Base-by-base conservation (phyloP, 1,140 invertebrate species). In the Panulirus ornatus region DNA sequence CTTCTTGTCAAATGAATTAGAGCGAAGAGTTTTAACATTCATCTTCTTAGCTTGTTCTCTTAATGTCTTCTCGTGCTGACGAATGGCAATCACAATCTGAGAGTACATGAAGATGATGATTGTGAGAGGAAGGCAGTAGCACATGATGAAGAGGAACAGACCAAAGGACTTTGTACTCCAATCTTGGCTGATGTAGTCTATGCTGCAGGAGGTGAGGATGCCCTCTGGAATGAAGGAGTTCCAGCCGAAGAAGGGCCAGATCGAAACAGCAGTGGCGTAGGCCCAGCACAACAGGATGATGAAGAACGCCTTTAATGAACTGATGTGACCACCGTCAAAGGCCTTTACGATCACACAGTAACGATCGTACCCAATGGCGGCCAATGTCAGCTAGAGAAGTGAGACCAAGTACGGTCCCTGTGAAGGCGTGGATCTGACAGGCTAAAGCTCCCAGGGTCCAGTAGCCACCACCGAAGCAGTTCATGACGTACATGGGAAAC, bases 401-500 rank as follows among this genome's bases (percentile, higher is more conserved):
- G 78, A 92, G 92, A 14, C 93, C 93, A 84, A 92, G 93, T 11
- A 93, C 63, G 8, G 92, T 91, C 97, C 97, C 84, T 22, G 95
- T 94, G 94, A 97, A 95, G 38, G 95, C 97, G 92, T 97, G 97
- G 0, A 98, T 92, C 93, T 97, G 96, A 93, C 97, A 98, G 93
- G 97, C 96, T 84, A 97, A 94, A 47, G 96, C 96, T 84, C 97
- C 96, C 95, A 84, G 76, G 16, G 75, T 70, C 92, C 92, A 92
- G 34, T 81, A 47, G 38, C 86, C 84, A 30, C 84, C 79, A 36
- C 38, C 66, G 51, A 92, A 97, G 93, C 97, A 97, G 94, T 97
- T 98, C 88, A 97, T 95, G 54, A 97, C 96, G 96, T 97, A 97
- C 86, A 97, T 95, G 42, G 97, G 97, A 90, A 96, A 95, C 79